These are phyloP conservation scores for Hydroisotoma schaefferi DNA, from an alignment of 2,888 invertebrate species.

Conservation along the genomic window DNA sequence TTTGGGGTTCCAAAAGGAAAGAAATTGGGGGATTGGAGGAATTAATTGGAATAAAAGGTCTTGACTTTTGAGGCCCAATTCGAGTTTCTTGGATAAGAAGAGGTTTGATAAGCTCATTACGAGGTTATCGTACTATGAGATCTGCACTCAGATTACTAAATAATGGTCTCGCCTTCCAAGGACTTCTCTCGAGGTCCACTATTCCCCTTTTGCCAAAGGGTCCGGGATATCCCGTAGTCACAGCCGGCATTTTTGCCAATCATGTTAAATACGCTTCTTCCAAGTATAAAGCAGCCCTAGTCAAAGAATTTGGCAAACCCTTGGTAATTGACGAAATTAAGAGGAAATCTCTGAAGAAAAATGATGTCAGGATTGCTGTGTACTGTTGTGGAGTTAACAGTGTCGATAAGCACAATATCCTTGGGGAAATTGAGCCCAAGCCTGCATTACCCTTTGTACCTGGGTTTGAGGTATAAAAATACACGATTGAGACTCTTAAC, in stretches of 20 bases:
- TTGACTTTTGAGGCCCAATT: too few species aligned
- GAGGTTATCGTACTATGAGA: too few species aligned
- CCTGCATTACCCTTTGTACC: conserved; percentile 60
- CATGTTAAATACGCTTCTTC: conserved; percentile 15
- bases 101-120: conserved; percentile 52
- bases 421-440: conserved; percentile 55
- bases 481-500: conserved; percentile 49
- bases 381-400: conserved; percentile 65
- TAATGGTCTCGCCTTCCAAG: too few species aligned
- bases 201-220: not conserved
- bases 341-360: conserved; percentile 54
- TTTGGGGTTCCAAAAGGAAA: conserved; percentile 72
- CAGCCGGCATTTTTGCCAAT: not conserved
- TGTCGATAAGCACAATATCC: conserved; percentile 59
- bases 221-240: not conserved
- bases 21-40: conserved; percentile 87
- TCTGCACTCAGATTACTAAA: too few species aligned
- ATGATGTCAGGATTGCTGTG: conserved; percentile 61
- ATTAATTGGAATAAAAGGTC: too few species aligned
- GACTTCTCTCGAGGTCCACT: too few species aligned
- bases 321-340: conserved; percentile 56
- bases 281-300: conserved; percentile 56
- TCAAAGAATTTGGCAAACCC: conserved; percentile 56
- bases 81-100: conserved; percentile 83
- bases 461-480: conserved; percentile 58